These are phyloP conservation scores for Poeciliopsis presidionis DNA, from an alignment of 2,797 vertebrate genomes.

Conservation along the genomic window DNA sequence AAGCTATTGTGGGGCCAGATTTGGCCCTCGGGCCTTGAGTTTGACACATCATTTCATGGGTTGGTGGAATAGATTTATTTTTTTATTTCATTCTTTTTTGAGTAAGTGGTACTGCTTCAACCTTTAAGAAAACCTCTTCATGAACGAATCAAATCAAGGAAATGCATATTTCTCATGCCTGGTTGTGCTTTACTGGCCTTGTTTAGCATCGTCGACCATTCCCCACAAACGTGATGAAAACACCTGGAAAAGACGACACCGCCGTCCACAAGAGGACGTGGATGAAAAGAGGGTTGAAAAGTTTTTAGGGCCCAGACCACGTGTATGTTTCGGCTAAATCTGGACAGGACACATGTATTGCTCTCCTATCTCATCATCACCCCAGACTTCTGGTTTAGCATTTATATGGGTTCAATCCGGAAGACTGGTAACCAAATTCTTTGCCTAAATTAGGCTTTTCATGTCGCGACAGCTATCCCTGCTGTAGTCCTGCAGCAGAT, in stretches of 20 bases:
- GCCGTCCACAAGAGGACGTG: background rate
- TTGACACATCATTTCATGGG: too few species aligned
- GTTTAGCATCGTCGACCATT: background rate
- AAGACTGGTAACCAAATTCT: conserved; percentile 56
- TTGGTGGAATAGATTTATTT: background rate
- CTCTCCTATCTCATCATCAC: background rate
- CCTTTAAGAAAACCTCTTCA: background rate
- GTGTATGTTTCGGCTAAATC: background rate
- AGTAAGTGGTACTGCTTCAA: background rate
- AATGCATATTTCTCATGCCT: background rate
- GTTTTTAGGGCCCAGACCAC: background rate
- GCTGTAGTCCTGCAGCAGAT: conserved; percentile 61
- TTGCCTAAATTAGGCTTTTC: conserved; percentile 66
- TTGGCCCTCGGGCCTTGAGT: too few species aligned
- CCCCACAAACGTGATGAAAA: background rate
- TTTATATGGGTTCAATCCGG: conserved; percentile 35
- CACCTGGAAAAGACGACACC: background rate
- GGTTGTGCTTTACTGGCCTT: background rate
- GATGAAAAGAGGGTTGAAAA: background rate
- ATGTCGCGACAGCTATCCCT: conserved; percentile 46
- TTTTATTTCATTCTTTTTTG: background rate
- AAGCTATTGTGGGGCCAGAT: too few species aligned
- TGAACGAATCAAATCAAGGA: background rate
- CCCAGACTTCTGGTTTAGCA: conserved; percentile 31
- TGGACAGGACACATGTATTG: background rate